Conservation (phyloP, 2,113 vertebrate genomes). For the Donacobius atricapilla region DNA sequence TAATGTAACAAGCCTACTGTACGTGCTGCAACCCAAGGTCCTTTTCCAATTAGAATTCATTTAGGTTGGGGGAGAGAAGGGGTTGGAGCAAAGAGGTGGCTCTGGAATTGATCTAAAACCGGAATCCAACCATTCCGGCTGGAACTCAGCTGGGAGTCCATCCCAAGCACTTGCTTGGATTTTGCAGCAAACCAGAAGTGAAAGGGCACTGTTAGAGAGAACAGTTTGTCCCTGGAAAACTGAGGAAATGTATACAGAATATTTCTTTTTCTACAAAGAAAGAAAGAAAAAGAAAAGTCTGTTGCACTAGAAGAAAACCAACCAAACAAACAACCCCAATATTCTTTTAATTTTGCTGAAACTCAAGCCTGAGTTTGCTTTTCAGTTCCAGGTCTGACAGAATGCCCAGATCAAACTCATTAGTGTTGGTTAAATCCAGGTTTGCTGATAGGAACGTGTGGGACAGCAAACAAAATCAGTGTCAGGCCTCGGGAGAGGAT, state of each 20-base stretch:
- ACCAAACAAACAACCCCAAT: neutral
- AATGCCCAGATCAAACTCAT: neutral
- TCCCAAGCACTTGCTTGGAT: neutral
- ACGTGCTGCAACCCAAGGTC: slow-evolving; percentile 7
- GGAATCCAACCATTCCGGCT: neutral
- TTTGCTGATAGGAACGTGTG: neutral
- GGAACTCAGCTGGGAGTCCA: slow-evolving; percentile 11
- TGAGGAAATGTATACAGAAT: neutral
- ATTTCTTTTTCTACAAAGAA: neutral
- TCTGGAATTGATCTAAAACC: slow-evolving; percentile 29
- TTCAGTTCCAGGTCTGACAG: neutral
- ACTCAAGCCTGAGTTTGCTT: neutral
- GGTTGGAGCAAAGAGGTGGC: slow-evolving; percentile 53
- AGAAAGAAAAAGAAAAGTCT: neutral
- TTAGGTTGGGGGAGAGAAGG: neutral
- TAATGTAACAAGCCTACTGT: slow-evolving; percentile 50
- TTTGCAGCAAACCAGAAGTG: neutral
- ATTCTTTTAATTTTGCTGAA: neutral
- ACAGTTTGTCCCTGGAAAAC: neutral
- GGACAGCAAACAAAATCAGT: slow-evolving; percentile 17
- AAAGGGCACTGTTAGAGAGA: neutral
- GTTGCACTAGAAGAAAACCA: neutral
- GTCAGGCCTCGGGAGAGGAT: slow-evolving; percentile 35
- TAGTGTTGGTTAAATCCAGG: neutral
- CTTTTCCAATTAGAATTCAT: slow-evolving; percentile 49